Conservation (phyloP, 92 coral and sea anemone genomes). For the Palythoa grandis region DNA sequence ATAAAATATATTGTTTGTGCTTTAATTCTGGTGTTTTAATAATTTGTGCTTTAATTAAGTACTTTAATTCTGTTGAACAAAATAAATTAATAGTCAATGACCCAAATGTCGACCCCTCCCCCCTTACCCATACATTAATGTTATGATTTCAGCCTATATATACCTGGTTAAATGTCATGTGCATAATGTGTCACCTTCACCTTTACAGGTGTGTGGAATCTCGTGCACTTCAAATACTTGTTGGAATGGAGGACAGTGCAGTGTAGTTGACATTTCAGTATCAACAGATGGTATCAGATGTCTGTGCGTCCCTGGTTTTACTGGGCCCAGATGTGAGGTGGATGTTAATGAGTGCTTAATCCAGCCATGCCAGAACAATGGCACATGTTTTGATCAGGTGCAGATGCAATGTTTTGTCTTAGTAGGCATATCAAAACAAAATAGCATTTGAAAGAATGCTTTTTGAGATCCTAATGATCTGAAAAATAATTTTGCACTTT, state of each 20-base stretch:
- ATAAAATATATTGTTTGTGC: no score
- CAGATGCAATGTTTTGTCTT: background rate
- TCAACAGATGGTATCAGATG: constrained; percentile 42
- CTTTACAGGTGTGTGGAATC: constrained; percentile 1
- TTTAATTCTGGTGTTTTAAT: no score
- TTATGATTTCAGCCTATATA: background rate
- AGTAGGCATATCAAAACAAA: background rate
- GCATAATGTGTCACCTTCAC: background rate
- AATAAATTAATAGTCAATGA: no score
- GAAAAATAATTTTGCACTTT: no score
- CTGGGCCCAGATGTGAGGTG: constrained; percentile 64
- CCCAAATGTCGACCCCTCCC: no score
- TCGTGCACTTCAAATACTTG: constrained; percentile 14
- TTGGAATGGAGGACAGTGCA: constrained; percentile 34
- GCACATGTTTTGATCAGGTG: constrained; percentile 86
- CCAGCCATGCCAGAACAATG: constrained; percentile 72
- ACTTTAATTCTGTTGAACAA: no score
- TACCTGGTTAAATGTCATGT: background rate
- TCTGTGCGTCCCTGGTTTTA: constrained; percentile 66
- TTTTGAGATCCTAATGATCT: background rate
- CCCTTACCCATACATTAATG: background rate
- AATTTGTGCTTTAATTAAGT: no score
- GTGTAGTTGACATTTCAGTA: background rate
- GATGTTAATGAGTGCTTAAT: constrained; percentile 70
- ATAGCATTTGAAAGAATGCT: no score